These are phyloP conservation scores for Diloba caeruleocephala DNA, from an alignment of 2,888 invertebrate genomes.

Conservation along the genomic window DNA sequence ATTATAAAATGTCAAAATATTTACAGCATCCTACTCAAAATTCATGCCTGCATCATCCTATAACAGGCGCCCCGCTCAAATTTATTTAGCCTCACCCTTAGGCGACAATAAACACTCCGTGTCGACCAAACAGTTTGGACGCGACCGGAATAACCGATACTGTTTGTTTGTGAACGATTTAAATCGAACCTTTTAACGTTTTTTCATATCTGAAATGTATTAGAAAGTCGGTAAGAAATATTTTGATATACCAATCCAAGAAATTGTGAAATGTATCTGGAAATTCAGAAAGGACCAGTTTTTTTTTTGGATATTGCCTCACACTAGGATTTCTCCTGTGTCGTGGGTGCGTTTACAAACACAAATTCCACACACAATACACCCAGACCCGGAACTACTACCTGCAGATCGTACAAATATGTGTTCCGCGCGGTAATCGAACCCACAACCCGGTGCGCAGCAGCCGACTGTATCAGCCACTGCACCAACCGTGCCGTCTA, in stretches of 20 bases:
- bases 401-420: too few species aligned
- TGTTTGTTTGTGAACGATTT: slow-evolving; percentile 55
- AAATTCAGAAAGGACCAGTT: too few species aligned
- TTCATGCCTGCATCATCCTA: slow-evolving; percentile 36
- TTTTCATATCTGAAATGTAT: slow-evolving; percentile 31
- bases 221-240: neutral
- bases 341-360: too few species aligned
- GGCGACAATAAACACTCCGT: slow-evolving; percentile 76
- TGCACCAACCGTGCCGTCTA: too few species aligned
- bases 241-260: slow-evolving; percentile 2
- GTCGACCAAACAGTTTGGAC: slow-evolving; percentile 79
- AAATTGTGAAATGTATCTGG: neutral
- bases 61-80: slow-evolving; percentile 55
- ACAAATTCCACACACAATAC: too few species aligned
- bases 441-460: too few species aligned
- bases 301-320: too few species aligned
- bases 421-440: too few species aligned
- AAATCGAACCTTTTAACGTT: slow-evolving; percentile 39
- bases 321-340: too few species aligned
- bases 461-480: too few species aligned
- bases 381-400: too few species aligned
- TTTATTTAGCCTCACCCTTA: slow-evolving; percentile 71
- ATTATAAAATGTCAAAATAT: slow-evolving; percentile 10
- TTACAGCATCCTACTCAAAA: slow-evolving; percentile 21
- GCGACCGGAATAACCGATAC: slow-evolving; percentile 68